Evolutionary conservation across 2,888 invertebrate species (phyloP), one percentile per base, ranked within the genome.

Genomic region (Orchesellides sinensis): DNA sequence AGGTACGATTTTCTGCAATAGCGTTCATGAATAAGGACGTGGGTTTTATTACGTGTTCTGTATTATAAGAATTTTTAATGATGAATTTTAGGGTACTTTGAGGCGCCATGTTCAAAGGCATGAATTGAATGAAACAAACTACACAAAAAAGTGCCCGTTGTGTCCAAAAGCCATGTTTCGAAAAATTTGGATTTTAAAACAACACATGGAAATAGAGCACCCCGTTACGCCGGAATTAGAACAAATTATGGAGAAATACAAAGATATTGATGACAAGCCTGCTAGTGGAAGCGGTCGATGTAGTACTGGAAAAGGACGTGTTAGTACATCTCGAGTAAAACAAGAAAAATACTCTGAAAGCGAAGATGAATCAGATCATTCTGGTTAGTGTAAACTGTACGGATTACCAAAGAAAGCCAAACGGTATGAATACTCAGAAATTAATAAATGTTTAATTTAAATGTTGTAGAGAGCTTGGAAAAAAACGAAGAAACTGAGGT

Each of bases 181-280:
- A 27, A 78, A 68, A 52, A 65, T 83, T 4, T 78, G 78, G 61
- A 40, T 78, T 14, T 29, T 83, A 10, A 83, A 83, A 40, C 21
- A 68, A 4, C 83, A 83, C 23, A 83, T 83, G 83, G 72, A 47
- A 47, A 45, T 12, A 10, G n/a, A 61, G 2, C 83, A 83, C 54
- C 66, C 35, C 6, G 47, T 29, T 2, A 68, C 78, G 0, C 4
- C 12, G 0, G 83, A 78, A 27, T 32, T 17, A 32, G 54, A 73
- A 21, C 47, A 72, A 32, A 32, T 69, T 14, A 14, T 63, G 3
- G 45, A 70, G 14, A 75, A 61, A 19, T 69, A 74, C 49, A 74
- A 68, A 61, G 52, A 81, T 19, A 19, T 74, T n/a, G 45, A 74
- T 21, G 79, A 79, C 40, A 19, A 32, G 56, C 17, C 32, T 5